These are phyloP conservation scores for Argya squamiceps DNA, from an alignment of 2,797 vertebrate genomes.

Conservation along the genomic window DNA sequence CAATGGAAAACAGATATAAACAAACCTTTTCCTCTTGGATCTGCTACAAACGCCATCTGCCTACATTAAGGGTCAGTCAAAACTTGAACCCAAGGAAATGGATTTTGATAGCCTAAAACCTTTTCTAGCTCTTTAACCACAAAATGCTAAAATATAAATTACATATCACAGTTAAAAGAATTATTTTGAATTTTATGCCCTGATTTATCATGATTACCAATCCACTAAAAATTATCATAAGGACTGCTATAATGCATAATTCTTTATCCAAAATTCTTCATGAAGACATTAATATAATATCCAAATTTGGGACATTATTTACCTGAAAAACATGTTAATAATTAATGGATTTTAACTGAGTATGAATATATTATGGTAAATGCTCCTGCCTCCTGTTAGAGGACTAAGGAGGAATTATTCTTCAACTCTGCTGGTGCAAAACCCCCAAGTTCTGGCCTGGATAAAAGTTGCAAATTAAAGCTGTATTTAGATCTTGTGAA, in stretches of 20 bases:
- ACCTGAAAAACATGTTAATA: not conserved
- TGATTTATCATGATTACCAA: not conserved
- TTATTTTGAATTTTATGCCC: not conserved
- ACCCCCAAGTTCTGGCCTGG: not conserved
- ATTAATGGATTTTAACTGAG: not conserved
- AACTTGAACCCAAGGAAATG: not conserved
- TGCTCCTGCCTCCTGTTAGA: not conserved
- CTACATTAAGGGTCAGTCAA: not conserved
- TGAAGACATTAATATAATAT: not conserved
- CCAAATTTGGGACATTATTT: not conserved
- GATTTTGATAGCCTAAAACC: not conserved
- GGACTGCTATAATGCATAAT: not conserved
- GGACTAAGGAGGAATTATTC: not conserved
- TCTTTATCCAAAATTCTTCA: not conserved
- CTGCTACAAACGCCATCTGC: not conserved
- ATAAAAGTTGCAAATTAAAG: not conserved
- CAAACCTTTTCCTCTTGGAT: not conserved
- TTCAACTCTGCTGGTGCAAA: not conserved
- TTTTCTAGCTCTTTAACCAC: not conserved
- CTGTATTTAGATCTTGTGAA: not conserved
- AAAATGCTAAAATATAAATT: not conserved
- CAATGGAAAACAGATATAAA: not conserved
- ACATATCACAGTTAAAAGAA: not conserved
- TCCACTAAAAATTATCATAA: not conserved
- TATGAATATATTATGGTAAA: not conserved